A percentile compares a stretch with the other conserved stretches of the same genome.
Conservation (phyloP, 2,113 vertebrate genomes). For the Tenrec ecaudatus region DNA sequence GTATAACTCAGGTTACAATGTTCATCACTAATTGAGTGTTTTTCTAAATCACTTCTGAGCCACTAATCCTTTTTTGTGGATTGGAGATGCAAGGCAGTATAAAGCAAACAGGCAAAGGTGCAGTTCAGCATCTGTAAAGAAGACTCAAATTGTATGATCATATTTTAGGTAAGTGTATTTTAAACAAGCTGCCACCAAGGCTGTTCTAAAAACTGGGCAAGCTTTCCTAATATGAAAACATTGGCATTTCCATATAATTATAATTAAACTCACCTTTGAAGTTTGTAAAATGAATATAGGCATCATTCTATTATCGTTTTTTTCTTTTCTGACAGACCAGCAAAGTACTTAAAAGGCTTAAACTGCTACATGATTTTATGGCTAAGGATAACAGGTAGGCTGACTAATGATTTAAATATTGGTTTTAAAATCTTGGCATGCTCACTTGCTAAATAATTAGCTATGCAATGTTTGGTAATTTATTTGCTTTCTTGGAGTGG, state of each 20-base stretch:
- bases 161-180: conserved; percentile 5
- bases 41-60: conserved; percentile 15
- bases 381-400: not conserved
- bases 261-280: not conserved
- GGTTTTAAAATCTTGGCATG: not conserved
- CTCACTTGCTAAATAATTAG: not conserved
- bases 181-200: not conserved
- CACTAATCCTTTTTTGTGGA: not conserved
- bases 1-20: not conserved
- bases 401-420: not conserved
- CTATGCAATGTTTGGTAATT: not conserved
- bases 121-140: conserved; percentile 15
- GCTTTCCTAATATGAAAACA: not conserved
- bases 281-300: not conserved
- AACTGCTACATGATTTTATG: not conserved
- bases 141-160: not conserved
- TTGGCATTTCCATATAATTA: not conserved
- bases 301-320: not conserved
- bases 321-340: not conserved
- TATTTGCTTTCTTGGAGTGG: not conserved
- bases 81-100: not conserved
- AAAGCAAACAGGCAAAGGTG: not conserved
- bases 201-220: not conserved
- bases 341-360: not conserved
- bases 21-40: conserved; percentile 4